Conservation (phyloP, 2,797 vertebrate genomes). For the Neopelma chrysocephalum region DNA sequence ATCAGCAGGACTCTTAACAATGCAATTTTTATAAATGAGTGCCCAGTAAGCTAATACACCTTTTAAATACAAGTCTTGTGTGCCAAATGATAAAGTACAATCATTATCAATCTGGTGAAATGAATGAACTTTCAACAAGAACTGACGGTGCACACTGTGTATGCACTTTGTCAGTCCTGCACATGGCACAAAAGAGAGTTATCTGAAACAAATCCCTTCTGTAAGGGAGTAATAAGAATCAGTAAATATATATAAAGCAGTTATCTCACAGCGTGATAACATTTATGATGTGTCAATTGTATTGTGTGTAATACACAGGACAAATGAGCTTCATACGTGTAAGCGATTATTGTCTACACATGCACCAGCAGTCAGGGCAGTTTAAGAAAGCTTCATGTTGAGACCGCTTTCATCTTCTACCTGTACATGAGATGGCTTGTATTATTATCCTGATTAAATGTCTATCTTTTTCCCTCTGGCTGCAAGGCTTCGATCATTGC, state of each 20-base stretch:
- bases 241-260: conserved; percentile 18
- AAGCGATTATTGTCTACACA: neutral
- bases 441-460: neutral
- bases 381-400: neutral
- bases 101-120: conserved; percentile 43
- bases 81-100: conserved; percentile 56
- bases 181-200: conserved; percentile 30
- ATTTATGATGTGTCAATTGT: conserved; percentile 28
- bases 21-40: conserved; percentile 64
- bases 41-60: conserved; percentile 48
- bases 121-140: conserved; percentile 60
- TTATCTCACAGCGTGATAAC: conserved; percentile 21
- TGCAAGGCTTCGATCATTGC: neutral
- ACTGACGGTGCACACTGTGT: neutral
- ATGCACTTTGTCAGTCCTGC: conserved; percentile 16
- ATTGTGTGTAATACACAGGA: conserved; percentile 11
- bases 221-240: conserved; percentile 44
- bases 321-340: conserved; percentile 2
- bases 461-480: neutral
- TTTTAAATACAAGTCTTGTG: conserved; percentile 45
- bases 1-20: conserved; percentile 25
- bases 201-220: conserved; percentile 57
- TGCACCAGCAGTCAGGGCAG: neutral
- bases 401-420: neutral
- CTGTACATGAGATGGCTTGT: neutral